Percentiles rank a stretch among this genome's conserved stretches.
phyloP scores from a whole-genome alignment of 2,797 vertebrate species.

The Gallinago stenura region DNA sequence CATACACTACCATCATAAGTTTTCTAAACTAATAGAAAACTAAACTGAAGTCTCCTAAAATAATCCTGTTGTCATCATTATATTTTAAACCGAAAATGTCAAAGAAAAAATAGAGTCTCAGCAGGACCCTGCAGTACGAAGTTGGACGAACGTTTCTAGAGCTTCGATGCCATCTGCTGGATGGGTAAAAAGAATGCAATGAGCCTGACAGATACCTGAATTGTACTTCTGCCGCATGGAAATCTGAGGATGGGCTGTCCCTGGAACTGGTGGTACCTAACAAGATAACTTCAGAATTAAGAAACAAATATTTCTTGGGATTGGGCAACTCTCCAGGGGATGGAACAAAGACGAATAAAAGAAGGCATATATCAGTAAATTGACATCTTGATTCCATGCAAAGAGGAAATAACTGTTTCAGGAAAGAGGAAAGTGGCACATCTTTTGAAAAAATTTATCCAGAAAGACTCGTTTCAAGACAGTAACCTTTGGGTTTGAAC shows the following conservation, averaged over 20 bases:
- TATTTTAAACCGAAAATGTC: neutral
- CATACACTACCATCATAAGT: neutral
- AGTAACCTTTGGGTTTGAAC: neutral
- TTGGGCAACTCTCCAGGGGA: neutral
- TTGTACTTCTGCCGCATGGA: neutral
- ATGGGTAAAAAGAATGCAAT: constrained; percentile 59
- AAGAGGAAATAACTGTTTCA: neutral
- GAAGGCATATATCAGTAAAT: neutral
- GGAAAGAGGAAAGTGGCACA: neutral
- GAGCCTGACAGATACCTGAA: neutral
- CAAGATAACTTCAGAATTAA: neutral
- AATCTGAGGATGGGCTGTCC: neutral
- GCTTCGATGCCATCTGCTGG: constrained; percentile 56
- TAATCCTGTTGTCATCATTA: neutral
- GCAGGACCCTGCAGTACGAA: accelerated
- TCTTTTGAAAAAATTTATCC: neutral
- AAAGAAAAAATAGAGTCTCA: neutral
- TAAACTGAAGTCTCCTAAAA: neutral
- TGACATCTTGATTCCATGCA: neutral
- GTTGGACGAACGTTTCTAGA: neutral
- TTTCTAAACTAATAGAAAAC: neutral
- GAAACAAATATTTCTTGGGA: neutral
- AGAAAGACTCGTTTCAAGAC: neutral
- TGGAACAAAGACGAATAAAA: neutral
- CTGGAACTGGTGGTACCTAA: neutral